phyloP scores from a whole-genome alignment of 2,113 vertebrate species.

The Pimephales promelas region DNA sequence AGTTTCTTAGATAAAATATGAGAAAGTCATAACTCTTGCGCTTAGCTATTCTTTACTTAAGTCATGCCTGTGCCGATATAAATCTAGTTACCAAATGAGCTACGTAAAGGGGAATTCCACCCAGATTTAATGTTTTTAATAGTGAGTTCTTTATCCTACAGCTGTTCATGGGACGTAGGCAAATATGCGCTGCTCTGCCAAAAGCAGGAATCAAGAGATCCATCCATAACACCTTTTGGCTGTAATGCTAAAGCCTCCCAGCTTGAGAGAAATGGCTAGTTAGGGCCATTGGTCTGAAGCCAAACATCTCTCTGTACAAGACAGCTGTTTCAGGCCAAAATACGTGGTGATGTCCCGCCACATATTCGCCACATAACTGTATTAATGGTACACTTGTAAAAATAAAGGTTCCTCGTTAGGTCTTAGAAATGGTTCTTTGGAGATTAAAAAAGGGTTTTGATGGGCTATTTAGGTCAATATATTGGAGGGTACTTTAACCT shows the following conservation, averaged over 20 bases:
- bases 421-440: neutral
- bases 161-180: conserved; percentile 28
- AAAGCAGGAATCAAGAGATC: conserved; percentile 38
- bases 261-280: conserved; percentile 38
- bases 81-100: conserved; percentile 9
- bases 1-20: neutral
- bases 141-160: conserved; percentile 26
- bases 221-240: conserved; percentile 40
- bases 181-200: conserved; percentile 25
- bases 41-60: neutral
- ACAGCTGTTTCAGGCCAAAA: neutral
- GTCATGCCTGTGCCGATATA: conserved; percentile 8
- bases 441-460: neutral
- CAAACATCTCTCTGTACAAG: neutral
- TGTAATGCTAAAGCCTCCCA: conserved; percentile 35
- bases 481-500: neutral
- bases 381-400: neutral
- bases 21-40: neutral
- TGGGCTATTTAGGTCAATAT: no score
- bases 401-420: neutral
- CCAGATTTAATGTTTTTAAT: conserved; percentile 17
- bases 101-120: conserved; percentile 5
- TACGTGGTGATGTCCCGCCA: neutral
- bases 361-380: neutral
- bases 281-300: conserved; percentile 18